These are phyloP conservation scores for Argynnis bischoffii DNA, from an alignment of 2,888 invertebrate genomes.

Conservation along the genomic window DNA sequence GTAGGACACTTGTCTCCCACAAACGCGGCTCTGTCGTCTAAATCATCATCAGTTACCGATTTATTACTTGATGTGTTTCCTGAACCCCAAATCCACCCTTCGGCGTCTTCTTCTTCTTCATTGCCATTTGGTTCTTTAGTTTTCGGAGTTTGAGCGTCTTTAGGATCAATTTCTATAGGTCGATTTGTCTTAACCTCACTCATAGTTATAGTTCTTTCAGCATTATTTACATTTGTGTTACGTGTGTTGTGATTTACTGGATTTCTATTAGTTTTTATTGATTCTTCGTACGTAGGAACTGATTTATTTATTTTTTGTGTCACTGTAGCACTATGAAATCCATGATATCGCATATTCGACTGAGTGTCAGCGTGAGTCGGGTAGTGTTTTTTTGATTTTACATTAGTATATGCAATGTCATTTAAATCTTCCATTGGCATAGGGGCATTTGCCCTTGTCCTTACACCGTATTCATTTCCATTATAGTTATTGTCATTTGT, in stretches of 20 bases:
- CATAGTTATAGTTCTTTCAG: not conserved
- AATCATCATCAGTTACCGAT: conserved; percentile 2
- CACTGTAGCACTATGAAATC: not conserved
- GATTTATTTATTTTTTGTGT: not conserved
- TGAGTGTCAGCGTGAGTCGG: not conserved
- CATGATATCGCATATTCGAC: not conserved
- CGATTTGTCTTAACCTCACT: not conserved
- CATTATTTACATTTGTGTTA: not conserved
- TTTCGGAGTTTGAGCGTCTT: not conserved
- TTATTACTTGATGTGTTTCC: conserved; percentile 2
- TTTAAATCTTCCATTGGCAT: not conserved
- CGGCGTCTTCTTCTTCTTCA: conserved; percentile 22
- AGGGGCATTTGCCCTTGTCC: not conserved
- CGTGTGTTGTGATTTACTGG: not conserved
- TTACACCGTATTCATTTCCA: conserved; percentile 8
- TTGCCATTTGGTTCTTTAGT: not conserved
- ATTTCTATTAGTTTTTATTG: conserved; percentile 1
- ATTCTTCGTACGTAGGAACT: conserved; percentile 3
- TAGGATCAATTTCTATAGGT: not conserved
- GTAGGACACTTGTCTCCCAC: conserved; percentile 32
- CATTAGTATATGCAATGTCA: not conserved
- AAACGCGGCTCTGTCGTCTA: conserved; percentile 36
- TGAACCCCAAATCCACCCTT: conserved; percentile 32
- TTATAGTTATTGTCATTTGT: not conserved
- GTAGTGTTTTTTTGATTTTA: not conserved